Conservation (phyloP, 2,888 invertebrate species). For the Drosophila setosimentum region DNA sequence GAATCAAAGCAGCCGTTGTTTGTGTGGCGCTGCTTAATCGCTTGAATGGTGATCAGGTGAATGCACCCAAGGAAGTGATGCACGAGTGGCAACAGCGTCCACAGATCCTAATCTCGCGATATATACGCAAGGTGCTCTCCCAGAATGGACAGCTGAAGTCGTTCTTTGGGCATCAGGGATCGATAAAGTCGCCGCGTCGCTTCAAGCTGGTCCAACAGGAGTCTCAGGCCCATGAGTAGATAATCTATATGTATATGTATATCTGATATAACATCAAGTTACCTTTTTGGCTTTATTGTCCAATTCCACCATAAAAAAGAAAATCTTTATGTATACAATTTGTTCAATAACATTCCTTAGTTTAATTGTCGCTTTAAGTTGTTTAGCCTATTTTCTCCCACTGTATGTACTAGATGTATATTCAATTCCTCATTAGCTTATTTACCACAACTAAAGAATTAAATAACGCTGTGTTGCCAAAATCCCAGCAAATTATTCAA, state of each 20-base stretch:
- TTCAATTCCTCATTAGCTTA: constrained; percentile 60
- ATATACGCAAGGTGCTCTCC: constrained; percentile 93
- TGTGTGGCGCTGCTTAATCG: constrained; percentile 97
- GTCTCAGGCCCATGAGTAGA: constrained; percentile 94
- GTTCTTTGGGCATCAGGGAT: constrained; percentile 91
- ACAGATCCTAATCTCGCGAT: constrained; percentile 92
- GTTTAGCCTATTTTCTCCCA: constrained; percentile 35
- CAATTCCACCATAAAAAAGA: constrained; percentile 5
- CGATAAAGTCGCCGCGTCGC: constrained; percentile 93
- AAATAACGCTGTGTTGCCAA: constrained; percentile 50
- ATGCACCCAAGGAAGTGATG: constrained; percentile 94
- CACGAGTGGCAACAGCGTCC: constrained; percentile 96
- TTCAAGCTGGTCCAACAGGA: constrained; percentile 96
- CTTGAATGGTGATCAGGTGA: constrained; percentile 96
- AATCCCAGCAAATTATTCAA: constrained; percentile 31
- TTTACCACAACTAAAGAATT: constrained; percentile 46
- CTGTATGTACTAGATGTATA: constrained; percentile 32
- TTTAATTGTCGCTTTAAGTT: constrained; percentile 64
- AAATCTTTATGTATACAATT: constrained; percentile 58
- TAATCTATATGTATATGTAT: constrained; percentile 8
- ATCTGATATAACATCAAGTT: constrained; percentile 36
- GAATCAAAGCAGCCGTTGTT: constrained; percentile 96
- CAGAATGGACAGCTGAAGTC: constrained; percentile 90
- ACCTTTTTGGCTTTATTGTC: constrained; percentile 31
- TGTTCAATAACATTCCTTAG: constrained; percentile 68